Conservation (phyloP, 1,140 invertebrate species). For the Callitettix versicolor region DNA sequence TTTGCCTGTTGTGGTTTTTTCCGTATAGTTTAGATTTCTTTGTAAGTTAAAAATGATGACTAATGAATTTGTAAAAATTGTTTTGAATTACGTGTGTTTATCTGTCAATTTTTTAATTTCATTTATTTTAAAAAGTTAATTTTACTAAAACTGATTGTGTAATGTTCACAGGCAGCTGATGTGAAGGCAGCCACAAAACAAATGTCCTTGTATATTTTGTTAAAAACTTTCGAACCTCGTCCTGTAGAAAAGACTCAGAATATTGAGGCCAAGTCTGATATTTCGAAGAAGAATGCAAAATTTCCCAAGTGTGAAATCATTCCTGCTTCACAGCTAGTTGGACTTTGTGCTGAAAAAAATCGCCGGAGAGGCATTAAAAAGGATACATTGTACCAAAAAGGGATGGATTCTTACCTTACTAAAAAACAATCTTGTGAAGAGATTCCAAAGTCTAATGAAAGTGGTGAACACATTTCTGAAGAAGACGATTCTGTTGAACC, state of each 20-base stretch:
- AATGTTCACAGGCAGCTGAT: slow-evolving; percentile 12
- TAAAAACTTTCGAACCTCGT: slow-evolving; percentile 9
- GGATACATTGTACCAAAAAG: slow-evolving; percentile 29
- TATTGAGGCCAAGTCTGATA: neutral
- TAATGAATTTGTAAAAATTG: too few species aligned
- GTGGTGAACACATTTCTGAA: neutral
- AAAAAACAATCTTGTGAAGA: slow-evolving; percentile 23
- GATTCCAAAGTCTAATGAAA: slow-evolving; percentile 14
- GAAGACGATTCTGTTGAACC: neutral
- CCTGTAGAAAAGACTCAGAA: neutral
- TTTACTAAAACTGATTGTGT: too few species aligned
- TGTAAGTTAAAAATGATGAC: too few species aligned
- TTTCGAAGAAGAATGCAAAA: slow-evolving; percentile 1
- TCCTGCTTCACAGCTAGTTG: slow-evolving; percentile 12
- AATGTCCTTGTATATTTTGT: slow-evolving; percentile 10
- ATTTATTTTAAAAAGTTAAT: too few species aligned
- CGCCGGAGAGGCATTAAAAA: slow-evolving; percentile 36
- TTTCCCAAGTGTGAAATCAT: slow-evolving; percentile 10
- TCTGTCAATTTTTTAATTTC: too few species aligned
- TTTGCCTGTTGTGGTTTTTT: too few species aligned
- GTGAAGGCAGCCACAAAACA: slow-evolving; percentile 5
- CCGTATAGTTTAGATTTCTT: too few species aligned
- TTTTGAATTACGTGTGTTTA: too few species aligned
- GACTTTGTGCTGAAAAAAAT: slow-evolving; percentile 1
- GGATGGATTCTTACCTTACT: slow-evolving; percentile 6